Evolutionary conservation across 1,140 invertebrate species (phyloP).

Genomic region (Penaeus vannamei): DNA sequence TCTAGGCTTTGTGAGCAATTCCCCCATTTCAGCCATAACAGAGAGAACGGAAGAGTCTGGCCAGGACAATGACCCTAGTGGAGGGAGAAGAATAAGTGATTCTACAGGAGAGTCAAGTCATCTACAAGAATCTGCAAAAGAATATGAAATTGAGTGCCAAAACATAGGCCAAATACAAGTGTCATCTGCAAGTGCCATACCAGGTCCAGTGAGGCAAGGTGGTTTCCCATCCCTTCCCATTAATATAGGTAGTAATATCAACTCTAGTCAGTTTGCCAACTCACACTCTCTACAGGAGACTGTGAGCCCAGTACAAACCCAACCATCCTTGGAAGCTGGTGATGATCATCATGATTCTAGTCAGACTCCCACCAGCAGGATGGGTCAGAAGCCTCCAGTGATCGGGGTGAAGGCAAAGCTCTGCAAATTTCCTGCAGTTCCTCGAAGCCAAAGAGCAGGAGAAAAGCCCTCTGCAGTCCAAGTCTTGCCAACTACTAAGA

Average conservation of each 20-base stretch:
- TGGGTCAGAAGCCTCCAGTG: neutral
- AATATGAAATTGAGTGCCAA: neutral
- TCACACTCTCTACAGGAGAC: neutral
- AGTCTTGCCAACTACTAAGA: conserved; percentile 6
- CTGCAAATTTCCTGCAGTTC: neutral
- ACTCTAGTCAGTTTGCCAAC: conserved; percentile 4
- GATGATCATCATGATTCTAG: neutral
- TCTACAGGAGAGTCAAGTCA: neutral
- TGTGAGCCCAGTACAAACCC: conserved; percentile 2
- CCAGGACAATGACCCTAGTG: conserved; percentile 13
- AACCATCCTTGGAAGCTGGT: neutral
- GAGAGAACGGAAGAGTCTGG: conserved; percentile 52
- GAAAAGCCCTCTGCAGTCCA: conserved; percentile 4
- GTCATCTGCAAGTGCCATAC: neutral
- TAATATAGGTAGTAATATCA: neutral
- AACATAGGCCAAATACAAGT: neutral
- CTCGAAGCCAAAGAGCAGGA: neutral
- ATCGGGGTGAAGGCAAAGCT: neutral
- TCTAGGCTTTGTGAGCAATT: conserved; percentile 38
- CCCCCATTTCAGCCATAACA: conserved; percentile 47
- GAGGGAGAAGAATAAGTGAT: neutral
- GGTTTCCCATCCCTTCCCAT: neutral
- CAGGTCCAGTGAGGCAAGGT: neutral
- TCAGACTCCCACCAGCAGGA: neutral
- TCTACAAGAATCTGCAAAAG: neutral